Evolutionary conservation across 2,888 invertebrate genomes (phyloP), one percentile per base, ranked within the genome.

Genomic region (Drosophila anomelani): DNA sequence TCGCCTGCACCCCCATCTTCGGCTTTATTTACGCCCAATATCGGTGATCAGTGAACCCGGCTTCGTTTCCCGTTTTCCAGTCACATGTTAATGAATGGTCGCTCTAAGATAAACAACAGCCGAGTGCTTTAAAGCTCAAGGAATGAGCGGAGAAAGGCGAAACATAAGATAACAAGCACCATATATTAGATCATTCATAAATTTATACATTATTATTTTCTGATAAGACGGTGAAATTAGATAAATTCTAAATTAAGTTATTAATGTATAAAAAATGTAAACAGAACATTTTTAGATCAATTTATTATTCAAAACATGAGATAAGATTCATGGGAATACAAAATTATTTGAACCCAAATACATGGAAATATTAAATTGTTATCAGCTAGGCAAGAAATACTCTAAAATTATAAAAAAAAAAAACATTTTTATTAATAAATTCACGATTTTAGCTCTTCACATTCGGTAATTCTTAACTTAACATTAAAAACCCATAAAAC

Each of bases 21-120:
- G 17, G 46, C 39, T 59, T 54, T 61, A 41, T 66, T 56, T 57
- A 43, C 68, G n/a, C 49, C 36, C 10, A 51, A 64, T 34, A 68
- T 41, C 20, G 7, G 20, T 20, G 20, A 64, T 54, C 41, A 20
- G n/a, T 20, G 20, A 64, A 34, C 54, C 34, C 55, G 55, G 39
- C 56, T 68, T 32, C 17, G 17, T 6, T 46, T 67, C 8, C 17
- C 6, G 46, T 34, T 34, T 41, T 4, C 44, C 8, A 12, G 41
- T 41, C 64, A 59, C 61, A 62, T 64, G 64, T 32, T 49, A 47
- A 62, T 63, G 49, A 63, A 66, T 43, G 29, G 13, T 10, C 9
- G 12, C 49, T 41, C 32, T 32, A 13, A 12, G n/a, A 56, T 41
- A n/a, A 60, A 41, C n/a, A 59, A 59, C 29, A 15, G 5, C 20